Conservation (phyloP, 64 coral and sea anemone species). For the Montipora capricornis region DNA sequence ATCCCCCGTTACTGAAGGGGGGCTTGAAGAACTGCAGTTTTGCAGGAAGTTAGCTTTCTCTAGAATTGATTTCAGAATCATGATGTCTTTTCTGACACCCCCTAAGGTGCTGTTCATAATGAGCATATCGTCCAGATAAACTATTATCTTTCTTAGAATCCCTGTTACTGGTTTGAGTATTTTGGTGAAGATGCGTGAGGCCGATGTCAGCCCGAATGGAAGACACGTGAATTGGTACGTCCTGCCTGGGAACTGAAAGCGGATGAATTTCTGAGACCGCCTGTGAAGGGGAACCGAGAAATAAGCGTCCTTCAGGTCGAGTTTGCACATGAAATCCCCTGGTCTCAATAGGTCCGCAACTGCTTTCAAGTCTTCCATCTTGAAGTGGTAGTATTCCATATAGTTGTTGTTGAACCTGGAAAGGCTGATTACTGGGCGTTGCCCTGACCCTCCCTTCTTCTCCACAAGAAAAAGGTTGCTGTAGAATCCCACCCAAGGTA, state of each 20-base stretch:
- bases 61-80: background rate
- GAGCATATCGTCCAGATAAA: background rate
- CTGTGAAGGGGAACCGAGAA: background rate
- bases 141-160: no score
- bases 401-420: no score
- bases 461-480: background rate
- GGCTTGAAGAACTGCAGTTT: constrained; percentile 30
- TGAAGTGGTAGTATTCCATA: background rate
- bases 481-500: background rate
- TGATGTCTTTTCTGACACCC: background rate
- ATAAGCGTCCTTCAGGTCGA: constrained; percentile 17
- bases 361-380: constrained; percentile 22
- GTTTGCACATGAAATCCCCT: constrained; percentile 8
- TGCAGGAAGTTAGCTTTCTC: constrained; percentile 31
- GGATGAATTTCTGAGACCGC: background rate
- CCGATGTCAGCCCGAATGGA: no score
- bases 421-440: background rate
- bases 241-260: background rate
- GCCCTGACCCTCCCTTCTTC: background rate
- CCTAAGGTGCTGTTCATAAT: constrained; percentile 34
- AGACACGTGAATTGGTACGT: constrained; percentile 14
- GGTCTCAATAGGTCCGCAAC: background rate
- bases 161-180: no score
- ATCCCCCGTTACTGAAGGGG: constrained; percentile 25
- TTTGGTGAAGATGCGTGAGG: no score